A percentile compares a stretch with the other conserved stretches of the same genome.
Conservation (phyloP, 1,140 invertebrate genomes). For the Meloidogyne chitwoodi region DNA sequence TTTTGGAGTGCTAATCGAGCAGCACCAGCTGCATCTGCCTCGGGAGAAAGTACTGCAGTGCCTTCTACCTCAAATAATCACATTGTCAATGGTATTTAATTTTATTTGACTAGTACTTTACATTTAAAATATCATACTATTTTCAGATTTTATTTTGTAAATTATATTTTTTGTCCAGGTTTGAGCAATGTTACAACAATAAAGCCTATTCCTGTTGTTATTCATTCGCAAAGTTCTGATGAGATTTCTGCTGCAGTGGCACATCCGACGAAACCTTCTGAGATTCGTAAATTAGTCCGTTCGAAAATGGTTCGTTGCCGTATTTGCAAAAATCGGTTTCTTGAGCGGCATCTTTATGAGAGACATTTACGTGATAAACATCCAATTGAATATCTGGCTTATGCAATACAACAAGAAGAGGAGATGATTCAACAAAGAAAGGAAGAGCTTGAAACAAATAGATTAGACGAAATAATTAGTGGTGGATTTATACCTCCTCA, state of each 20-base stretch:
- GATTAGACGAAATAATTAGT: conserved; percentile 51
- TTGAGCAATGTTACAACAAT: conserved; percentile 9
- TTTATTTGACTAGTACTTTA: no score
- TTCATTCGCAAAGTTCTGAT: conserved; percentile 34
- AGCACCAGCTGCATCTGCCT: background rate
- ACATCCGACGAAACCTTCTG: conserved; percentile 49
- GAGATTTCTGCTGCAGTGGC: conserved; percentile 39
- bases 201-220: conserved; percentile 29
- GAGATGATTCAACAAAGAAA: conserved; percentile 53
- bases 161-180: background rate
- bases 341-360: conserved; percentile 55
- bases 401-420: conserved; percentile 55
- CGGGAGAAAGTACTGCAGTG: background rate
- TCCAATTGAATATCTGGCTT: conserved; percentile 52
- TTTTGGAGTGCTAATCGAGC: background rate
- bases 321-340: conserved; percentile 55
- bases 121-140: no score
- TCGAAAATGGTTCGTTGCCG: conserved; percentile 56
- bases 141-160: background rate
- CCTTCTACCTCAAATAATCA: conserved; percentile 13
- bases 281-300: conserved; percentile 50
- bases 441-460: conserved; percentile 56
- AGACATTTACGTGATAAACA: conserved; percentile 56
- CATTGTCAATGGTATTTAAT: conserved; percentile 12
- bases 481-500: conserved; percentile 59